Base-by-base conservation (phyloP, 2,888 invertebrate genomes). In the Tholera decimalis region DNA sequence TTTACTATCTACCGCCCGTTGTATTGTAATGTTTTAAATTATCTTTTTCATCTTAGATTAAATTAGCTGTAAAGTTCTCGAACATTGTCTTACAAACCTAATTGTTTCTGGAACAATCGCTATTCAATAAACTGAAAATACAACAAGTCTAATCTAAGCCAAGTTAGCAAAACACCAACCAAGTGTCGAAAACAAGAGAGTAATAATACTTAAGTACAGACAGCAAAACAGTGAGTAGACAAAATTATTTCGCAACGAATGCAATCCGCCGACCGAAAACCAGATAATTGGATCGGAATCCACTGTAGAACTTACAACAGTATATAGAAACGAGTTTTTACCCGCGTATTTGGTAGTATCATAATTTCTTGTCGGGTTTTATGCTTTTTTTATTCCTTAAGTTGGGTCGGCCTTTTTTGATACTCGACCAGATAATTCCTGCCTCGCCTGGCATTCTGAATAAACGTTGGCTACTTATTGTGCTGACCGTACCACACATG, bases 281-380 rank as follows among this genome's bases (percentile, higher is more conserved):
- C 86, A 85, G 86, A 87, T 88, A 88, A 88, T 88, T 88, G 88
- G 86, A 74, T 81, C 67, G 80, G 83, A 83, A 85, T 87, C 77
- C 85, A 63, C 81, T 81, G 87, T 84, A 86, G 83, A 80, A 85
- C 83, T 83, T 73, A 83, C 85, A 83, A 73, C 80, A 78, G 78
- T 86, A 84, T 84, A 86, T 82, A 83, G 83, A 82, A 85, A 86
- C 87, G 86, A 87, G 87, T 92, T 93, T 93, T 93, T 94, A 85
- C 79, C 69, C 85, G 88, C 92, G 90, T 92, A 93, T 93, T 93
- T 92, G 93, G 94, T 91, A 89, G 92, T 92, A 93, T 93, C 93
- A 93, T 94, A 93, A 93, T 90, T 94, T 94, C 93, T 93, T 94
- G 92, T 90, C 87, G 87, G 77, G 80, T 79, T 82, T 80, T 85